phyloP scores from a whole-genome alignment of 2,113 vertebrate species.

The Sporophila hypoxantha region DNA sequence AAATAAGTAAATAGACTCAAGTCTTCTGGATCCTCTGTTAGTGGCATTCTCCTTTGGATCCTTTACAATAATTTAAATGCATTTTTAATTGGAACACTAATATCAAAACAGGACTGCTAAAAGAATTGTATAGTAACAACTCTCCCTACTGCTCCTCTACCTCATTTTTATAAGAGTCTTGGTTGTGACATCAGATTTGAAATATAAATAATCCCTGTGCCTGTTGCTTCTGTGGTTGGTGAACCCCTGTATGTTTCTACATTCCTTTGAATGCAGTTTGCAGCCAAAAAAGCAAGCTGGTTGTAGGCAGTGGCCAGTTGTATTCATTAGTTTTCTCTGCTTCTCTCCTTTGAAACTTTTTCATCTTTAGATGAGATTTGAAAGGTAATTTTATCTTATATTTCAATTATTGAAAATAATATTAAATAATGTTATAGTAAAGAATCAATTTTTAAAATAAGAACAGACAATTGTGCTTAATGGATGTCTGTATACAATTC shows the following conservation, averaged over 20 bases:
- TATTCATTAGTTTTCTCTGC: neutral
- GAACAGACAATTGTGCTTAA: neutral
- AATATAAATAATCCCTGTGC: neutral
- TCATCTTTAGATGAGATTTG: neutral
- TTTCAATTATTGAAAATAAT: neutral
- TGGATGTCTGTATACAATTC: neutral
- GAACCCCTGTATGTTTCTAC: neutral
- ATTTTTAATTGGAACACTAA: neutral
- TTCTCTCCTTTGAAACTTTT: neutral
- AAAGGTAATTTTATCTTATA: neutral
- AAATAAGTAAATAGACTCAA: neutral
- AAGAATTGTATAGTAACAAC: neutral
- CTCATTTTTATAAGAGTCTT: neutral
- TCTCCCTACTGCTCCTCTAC: neutral
- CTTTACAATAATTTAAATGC: neutral
- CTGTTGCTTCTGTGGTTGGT: neutral
- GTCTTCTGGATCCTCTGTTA: neutral
- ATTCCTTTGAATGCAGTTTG: neutral
- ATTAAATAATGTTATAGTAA: neutral
- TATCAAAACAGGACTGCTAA: neutral
- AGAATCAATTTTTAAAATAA: neutral
- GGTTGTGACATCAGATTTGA: neutral
- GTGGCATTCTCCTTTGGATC: neutral
- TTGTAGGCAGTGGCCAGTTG: neutral
- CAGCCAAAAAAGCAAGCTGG: neutral